Conservation (phyloP, 1,140 invertebrate species). For the Phortica variegata region DNA sequence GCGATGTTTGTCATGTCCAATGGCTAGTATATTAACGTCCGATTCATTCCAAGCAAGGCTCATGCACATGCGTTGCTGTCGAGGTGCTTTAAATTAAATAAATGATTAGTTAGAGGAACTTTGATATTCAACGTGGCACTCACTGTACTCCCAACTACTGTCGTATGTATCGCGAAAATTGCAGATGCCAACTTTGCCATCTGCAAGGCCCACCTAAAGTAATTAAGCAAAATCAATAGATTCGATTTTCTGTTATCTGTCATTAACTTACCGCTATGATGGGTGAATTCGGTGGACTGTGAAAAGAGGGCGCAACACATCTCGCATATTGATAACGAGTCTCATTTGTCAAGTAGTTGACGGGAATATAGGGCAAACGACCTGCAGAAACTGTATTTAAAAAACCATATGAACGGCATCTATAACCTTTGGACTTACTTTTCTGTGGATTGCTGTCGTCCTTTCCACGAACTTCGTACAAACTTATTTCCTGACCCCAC, state of each 20-base stretch:
- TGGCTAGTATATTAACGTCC: slow-evolving; percentile 80
- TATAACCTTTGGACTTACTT: slow-evolving; percentile 14
- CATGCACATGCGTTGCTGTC: slow-evolving; percentile 80
- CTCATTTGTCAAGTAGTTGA: slow-evolving; percentile 47
- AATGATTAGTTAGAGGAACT: background rate
- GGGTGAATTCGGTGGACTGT: slow-evolving; percentile 62
- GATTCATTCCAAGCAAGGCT: slow-evolving; percentile 85
- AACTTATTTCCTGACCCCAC: slow-evolving; percentile 81
- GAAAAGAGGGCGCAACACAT: slow-evolving; percentile 49
- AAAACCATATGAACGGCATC: background rate
- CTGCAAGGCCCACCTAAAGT: slow-evolving; percentile 82
- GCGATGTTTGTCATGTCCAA: slow-evolving; percentile 82
- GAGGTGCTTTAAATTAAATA: slow-evolving; percentile 64
- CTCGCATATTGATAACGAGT: slow-evolving; percentile 51
- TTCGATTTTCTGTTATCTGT: too few relatives aligned
- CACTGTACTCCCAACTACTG: slow-evolving; percentile 52
- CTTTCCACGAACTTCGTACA: slow-evolving; percentile 72
- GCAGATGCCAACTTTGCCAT: slow-evolving; percentile 80
- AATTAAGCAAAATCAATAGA: too few relatives aligned
- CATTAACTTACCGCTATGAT: slow-evolving; percentile 79
- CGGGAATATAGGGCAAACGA: slow-evolving; percentile 40
- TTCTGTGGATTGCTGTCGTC: slow-evolving; percentile 22
- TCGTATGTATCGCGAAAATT: slow-evolving; percentile 71
- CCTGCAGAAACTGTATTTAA: slow-evolving; percentile 9
- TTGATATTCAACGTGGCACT: background rate